These are phyloP conservation scores for Ptychadena robeensis DNA, from an alignment of 2,797 vertebrate species.

Conservation along the genomic window DNA sequence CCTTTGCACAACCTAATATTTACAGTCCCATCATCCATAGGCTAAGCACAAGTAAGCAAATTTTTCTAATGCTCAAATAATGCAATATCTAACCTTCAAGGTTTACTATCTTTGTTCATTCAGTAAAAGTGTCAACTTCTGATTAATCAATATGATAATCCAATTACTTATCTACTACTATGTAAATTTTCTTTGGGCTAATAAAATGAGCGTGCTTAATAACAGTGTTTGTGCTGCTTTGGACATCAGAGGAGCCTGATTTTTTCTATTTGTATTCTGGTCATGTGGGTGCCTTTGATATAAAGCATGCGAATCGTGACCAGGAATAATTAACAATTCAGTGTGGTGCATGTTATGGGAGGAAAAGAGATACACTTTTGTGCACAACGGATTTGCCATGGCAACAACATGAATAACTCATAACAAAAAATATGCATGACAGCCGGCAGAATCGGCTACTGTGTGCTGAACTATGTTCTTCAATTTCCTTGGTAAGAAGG, in stretches of 20 bases:
- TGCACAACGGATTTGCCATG: slow-evolving; percentile 56
- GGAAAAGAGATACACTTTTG: slow-evolving; percentile 37
- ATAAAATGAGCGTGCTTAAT: slow-evolving; percentile 12
- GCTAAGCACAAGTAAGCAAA: neutral
- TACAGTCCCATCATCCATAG: neutral
- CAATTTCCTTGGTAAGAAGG: neutral
- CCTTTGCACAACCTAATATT: too few relatives aligned
- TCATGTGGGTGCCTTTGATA: slow-evolving; percentile 57
- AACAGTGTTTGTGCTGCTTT: slow-evolving; percentile 47
- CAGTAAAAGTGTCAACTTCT: neutral
- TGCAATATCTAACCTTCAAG: neutral
- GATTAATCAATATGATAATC: neutral
- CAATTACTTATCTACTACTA: neutral
- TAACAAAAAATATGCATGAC: slow-evolving; percentile 41
- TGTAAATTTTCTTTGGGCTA: neutral
- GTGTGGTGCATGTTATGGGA: slow-evolving; percentile 53
- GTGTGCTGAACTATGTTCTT: slow-evolving; percentile 9
- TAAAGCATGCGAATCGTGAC: slow-evolving; percentile 57
- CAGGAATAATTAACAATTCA: slow-evolving; percentile 58
- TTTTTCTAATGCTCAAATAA: neutral
- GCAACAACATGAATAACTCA: slow-evolving; percentile 44
- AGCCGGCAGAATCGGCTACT: slow-evolving; percentile 15
- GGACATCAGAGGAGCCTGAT: slow-evolving; percentile 24
- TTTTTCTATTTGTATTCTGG: slow-evolving; percentile 55
- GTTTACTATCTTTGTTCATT: neutral